A percentile compares a stretch with the other conserved stretches of the same genome.
Conservation (phyloP, 2,797 vertebrate genomes). For the Hydrocynus forskahlii region DNA sequence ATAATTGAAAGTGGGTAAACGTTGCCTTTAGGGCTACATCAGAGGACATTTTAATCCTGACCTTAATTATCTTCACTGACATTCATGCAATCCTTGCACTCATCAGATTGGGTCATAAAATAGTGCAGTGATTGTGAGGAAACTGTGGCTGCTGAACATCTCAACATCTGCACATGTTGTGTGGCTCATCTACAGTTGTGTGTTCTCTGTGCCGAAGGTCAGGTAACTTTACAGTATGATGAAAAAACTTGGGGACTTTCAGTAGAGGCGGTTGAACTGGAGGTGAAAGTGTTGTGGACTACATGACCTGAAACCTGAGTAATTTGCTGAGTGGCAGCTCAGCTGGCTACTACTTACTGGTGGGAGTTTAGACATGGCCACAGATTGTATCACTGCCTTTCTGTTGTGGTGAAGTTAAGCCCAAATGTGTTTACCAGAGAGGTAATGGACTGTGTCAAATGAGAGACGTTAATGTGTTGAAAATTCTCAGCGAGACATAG, state of each 20-base stretch:
- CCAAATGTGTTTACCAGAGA: constrained; percentile 56
- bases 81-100: neutral
- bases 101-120: neutral
- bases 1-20: neutral
- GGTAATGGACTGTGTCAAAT: constrained; percentile 67
- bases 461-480: constrained; percentile 61
- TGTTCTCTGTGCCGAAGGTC: neutral
- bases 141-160: neutral
- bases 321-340: neutral
- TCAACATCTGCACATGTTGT: neutral
- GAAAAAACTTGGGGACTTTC: constrained; percentile 2
- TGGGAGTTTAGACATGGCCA: neutral
- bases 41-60: constrained; percentile 9
- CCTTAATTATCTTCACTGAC: constrained; percentile 14
- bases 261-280: neutral
- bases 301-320: neutral
- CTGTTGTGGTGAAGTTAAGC: constrained; percentile 32
- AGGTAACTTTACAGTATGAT: neutral
- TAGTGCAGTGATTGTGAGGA: too few species aligned
- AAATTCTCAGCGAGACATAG: constrained; percentile 58
- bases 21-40: neutral
- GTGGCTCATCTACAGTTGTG: neutral
- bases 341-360: constrained; percentile 8
- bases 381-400: constrained; percentile 43
- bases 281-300: constrained; percentile 18